Percentiles rank a stretch among this genome's conserved stretches.
Conservation (phyloP, 2,113 vertebrate genomes). For the Scomber scombrus region DNA sequence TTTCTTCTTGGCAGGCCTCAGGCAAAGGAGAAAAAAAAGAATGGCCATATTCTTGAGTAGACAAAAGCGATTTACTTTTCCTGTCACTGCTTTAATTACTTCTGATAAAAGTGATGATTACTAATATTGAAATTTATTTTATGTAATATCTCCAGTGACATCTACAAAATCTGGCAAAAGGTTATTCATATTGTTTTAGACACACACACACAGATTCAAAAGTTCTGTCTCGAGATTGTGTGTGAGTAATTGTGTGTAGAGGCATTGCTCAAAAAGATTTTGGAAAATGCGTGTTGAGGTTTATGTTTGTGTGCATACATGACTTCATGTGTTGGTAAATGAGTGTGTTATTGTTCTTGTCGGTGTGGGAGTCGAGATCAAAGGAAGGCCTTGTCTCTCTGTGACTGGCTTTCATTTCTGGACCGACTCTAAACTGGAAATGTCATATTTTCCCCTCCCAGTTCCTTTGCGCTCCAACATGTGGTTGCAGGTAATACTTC, state of each 20-base stretch:
- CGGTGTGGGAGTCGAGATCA: slow-evolving; percentile 52
- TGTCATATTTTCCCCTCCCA: slow-evolving; percentile 45
- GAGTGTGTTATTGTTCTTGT: slow-evolving; percentile 59
- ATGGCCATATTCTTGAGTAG: slow-evolving; percentile 48
- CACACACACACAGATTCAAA: neutral
- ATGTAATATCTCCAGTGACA: slow-evolving; percentile 26
- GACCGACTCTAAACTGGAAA: slow-evolving; percentile 52
- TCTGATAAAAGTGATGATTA: slow-evolving; percentile 49
- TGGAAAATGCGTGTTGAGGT: slow-evolving; percentile 28
- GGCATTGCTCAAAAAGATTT: slow-evolving; percentile 7
- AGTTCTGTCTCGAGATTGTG: slow-evolving; percentile 14
- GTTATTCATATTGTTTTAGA: neutral
- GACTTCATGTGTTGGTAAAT: slow-evolving; percentile 62
- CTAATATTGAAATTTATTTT: slow-evolving; percentile 29
- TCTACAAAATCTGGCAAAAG: slow-evolving; percentile 11
- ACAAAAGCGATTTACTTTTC: slow-evolving; percentile 63
- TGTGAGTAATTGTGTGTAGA: neutral
- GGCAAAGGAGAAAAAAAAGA: slow-evolving; percentile 44
- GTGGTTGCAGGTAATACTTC: slow-evolving; percentile 62
- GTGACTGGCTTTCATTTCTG: slow-evolving; percentile 61
- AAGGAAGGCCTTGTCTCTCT: slow-evolving; percentile 56
- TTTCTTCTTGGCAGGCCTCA: slow-evolving; percentile 72
- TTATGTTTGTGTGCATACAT: slow-evolving; percentile 50
- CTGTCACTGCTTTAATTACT: slow-evolving; percentile 62
- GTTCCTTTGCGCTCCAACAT: slow-evolving; percentile 46